Evolutionary conservation across 2,797 vertebrate species (phyloP), one percentile per base, ranked within the genome.

Genomic region (Schizopygopsis pylzovi): DNA sequence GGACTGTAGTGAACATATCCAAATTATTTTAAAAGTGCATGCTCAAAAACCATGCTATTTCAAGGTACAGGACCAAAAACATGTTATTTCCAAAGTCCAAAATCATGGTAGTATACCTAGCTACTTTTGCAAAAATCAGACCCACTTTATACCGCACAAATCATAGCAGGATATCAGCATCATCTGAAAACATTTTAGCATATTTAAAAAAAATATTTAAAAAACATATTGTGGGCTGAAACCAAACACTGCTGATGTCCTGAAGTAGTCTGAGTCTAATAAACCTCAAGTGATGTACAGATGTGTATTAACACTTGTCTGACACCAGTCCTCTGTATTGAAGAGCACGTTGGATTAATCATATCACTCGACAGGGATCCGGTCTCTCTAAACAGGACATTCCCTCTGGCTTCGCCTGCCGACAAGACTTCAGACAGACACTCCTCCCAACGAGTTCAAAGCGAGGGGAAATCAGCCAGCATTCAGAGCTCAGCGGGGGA

Each of bases 401-500:
- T 76, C 63, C 71, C 54, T 47, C 79, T 49, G 39, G 56, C 49
- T 56, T 61, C 43, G 25, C 20, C 49, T 43, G 49, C 71, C 16
- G 39, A 49, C 61, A 61, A 80, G 49, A 79, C 52, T 77, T 59
- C 72, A 83, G 47, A 78, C 76, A 81, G 56, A 86, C 10, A 20
- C 18, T 47, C 76, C 82, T 59, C 71, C 81, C 56, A 22, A 8
- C 10, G 0, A 75, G 79, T 33, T 77, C 70, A 79, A 86, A 85
- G 52, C 37, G 45, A 84, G 25, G 45, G 68, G 59, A 83, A 86
- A 75, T 80, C 81, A 76, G 45, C 45, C 68, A 86, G 68, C 70
- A 65, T 82, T 79, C 84, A 86, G 76, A 85, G 22, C 79, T 52
- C 85, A 70, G 73, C 81, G 11, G 86, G 86, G 47, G 43, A 47